Evolutionary conservation across 2,113 vertebrate genomes (phyloP), one percentile per base, ranked within the genome.

Genomic region (Pelvicachromis taeniatus): DNA sequence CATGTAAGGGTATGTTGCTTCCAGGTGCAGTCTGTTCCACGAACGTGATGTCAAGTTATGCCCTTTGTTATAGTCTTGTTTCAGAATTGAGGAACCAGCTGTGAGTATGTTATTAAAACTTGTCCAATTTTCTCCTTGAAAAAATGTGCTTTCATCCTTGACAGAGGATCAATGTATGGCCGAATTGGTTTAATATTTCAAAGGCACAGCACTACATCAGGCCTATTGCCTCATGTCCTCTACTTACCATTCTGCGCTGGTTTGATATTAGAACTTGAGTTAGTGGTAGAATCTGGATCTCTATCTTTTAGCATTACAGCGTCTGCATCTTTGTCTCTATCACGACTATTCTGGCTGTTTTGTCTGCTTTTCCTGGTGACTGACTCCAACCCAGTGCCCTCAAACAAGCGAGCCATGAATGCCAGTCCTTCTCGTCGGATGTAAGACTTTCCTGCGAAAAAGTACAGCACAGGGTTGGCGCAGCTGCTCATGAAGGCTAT

Each of bases 361-460:
- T 94, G 91, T 1, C 90, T 88, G 65, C 87, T 89, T 88, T 93
- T 96, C 52, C 92, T 92, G 13, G 45, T 77, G 0, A 29, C 1
- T 7, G 81, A 86, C 14, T 97, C 96, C 1, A 93, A 42, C 2
- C 83, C 95, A 0, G 95, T 89, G 31, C 89, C 92, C 65, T 97
- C 96, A 4, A 97, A 97, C 81, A 97, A 78, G n/a, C 94, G 93
- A 2, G 96, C 96, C 96, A 97, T 96, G 88, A 97, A 97, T 3
- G 88, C 93, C 48, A 96, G 14, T 0, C 96, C 96, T 5, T 95
- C 95, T 16, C 84, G 86, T 1, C 89, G 92, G n/a, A 97, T 96
- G 92, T 95, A 96, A 1, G 94, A 95, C 92, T 95, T 96, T 16
- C 94, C 96, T 1, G 94, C 95, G 5, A 96, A 95, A 78, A 94